Evolutionary conservation across 1,140 invertebrate genomes (phyloP).

Genomic region (Araneus ventricosus): DNA sequence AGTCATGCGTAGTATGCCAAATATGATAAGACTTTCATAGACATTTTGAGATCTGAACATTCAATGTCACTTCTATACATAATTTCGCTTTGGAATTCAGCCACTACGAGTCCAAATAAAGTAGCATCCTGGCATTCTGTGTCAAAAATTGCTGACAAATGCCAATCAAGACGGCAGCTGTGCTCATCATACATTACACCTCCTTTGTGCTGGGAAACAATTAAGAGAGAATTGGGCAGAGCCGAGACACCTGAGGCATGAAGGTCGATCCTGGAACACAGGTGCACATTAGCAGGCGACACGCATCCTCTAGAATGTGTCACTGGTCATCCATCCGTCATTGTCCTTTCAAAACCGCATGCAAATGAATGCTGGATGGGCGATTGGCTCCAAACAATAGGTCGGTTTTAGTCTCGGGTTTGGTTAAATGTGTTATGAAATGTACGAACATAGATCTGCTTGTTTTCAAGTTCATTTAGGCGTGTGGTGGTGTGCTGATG

Average conservation of each 20-base stretch:
- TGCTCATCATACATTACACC: not conserved
- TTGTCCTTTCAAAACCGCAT: not conserved
- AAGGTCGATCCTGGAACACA: not conserved
- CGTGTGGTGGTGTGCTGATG: not conserved
- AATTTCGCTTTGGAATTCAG: too few species aligned
- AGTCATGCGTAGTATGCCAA: too few species aligned
- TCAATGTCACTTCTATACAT: too few species aligned
- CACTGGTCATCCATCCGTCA: conserved; percentile 7
- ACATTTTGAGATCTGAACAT: too few species aligned
- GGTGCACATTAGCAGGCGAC: not conserved
- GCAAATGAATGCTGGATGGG: not conserved
- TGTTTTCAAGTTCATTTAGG: not conserved
- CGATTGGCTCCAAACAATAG: conserved; percentile 6
- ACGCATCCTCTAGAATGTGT: not conserved
- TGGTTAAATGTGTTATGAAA: not conserved
- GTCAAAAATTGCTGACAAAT: conserved; percentile 1
- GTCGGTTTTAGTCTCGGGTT: not conserved
- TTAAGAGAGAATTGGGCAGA: conserved; percentile 9
- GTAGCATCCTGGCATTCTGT: not conserved
- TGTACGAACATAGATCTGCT: not conserved
- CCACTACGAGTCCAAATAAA: too few species aligned
- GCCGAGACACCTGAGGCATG: conserved; percentile 20
- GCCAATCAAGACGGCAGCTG: not conserved
- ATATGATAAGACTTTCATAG: too few species aligned
- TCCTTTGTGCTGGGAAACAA: not conserved